Percentiles rank a stretch among this genome's conserved stretches.
phyloP scores from a whole-genome alignment of 2,797 vertebrate species.

The Loriculus beryllinus region DNA sequence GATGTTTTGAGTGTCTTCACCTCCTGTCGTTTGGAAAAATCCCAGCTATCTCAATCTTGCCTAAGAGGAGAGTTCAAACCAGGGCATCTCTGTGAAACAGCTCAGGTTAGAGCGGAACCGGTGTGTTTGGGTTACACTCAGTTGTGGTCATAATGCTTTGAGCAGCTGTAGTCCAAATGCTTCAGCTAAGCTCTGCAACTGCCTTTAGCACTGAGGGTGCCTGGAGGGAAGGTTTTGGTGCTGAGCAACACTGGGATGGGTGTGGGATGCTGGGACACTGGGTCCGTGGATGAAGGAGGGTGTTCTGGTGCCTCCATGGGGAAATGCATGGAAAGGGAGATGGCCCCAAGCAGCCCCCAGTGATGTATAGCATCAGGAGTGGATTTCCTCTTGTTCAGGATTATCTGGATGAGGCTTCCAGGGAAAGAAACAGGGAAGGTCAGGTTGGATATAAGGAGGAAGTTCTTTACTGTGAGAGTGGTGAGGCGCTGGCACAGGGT shows the following conservation, averaged over 20 bases:
- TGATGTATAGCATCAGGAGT: neutral
- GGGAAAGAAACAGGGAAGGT: neutral
- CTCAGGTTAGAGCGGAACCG: neutral
- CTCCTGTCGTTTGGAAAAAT: neutral
- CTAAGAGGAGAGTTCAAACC: neutral
- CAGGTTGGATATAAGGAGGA: neutral
- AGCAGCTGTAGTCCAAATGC: neutral
- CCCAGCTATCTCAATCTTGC: neutral
- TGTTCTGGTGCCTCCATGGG: neutral
- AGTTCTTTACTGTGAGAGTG: neutral
- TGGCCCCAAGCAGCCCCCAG: accelerated
- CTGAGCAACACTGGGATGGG: neutral
- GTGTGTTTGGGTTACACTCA: neutral
- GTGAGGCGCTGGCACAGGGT: neutral
- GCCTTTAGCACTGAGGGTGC: neutral
- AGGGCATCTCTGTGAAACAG: neutral
- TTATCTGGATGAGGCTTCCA: neutral
- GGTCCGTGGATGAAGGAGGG: neutral
- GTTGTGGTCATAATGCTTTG: neutral
- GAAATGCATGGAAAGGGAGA: neutral
- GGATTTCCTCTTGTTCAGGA: neutral
- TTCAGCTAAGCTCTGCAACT: neutral
- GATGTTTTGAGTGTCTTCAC: neutral
- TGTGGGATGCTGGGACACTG: neutral
- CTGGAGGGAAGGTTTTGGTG: neutral